Base-by-base conservation (phyloP, 2,113 vertebrate genomes). In the Cygnus buccinator region DNA sequence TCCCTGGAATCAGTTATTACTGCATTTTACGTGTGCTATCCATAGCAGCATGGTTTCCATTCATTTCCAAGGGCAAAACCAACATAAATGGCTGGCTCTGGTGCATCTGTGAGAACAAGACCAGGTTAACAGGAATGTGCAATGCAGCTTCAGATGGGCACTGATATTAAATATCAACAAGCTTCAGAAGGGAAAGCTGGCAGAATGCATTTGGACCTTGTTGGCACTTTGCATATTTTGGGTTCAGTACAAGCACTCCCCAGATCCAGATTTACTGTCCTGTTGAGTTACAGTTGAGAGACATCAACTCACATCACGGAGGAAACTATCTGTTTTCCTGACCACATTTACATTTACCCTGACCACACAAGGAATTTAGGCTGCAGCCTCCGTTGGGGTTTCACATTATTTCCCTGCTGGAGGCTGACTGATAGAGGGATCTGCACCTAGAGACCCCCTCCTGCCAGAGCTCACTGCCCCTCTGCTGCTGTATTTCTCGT, bases 1-100 rank as follows among this genome's bases (percentile, higher is more conserved):
- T 83, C 23, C n/a, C 26, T 54, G 12, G 63, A 17, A 41, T 35
- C 33, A 54, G 20, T 22, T 33, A 71, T 31, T 70, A 31, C 37
- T 62, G 41, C 1, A 3, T 55, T 50, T 33, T 44, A 6, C 0
- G 0, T 0, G 0, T 39, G 55, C n/a, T 88, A 29, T n/a, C 43
- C 11, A 17, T 3, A 1, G 3, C 22, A 39, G 39, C 46, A 68
- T 39, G 66, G 44, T 39, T 77, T 21, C 62, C 61, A 5, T 50
- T 79, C 3, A 1, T 44, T 90, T 54, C 46, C 26, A 19, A 0
- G 2, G 48, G 17, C 62, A 85, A 46, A 72, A 90, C 13, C 67
- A 29, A 13, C 43, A 31, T 11, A 20, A 77, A 62, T 43, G 21
- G 22, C 28, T 82, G 72, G 63, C 15, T 39, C 22, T 44, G 23